Evolutionary conservation across 2,113 vertebrate species (phyloP), one percentile per base, ranked within the genome.

Genomic region (Sus scrofa): DNA sequence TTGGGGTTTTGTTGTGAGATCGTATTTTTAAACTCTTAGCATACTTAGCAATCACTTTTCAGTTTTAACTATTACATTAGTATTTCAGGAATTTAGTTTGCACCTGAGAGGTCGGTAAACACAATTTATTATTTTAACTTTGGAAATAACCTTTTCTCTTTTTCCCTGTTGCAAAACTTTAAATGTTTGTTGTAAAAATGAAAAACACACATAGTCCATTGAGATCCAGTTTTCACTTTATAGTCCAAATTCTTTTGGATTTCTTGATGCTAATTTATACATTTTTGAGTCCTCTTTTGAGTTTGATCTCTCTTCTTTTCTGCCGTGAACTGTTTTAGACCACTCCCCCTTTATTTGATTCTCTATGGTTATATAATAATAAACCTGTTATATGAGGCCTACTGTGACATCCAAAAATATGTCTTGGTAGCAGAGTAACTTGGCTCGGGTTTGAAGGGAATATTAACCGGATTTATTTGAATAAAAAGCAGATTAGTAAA

Each of bases 381-480:
- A 56, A 91, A 32, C 52, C 26, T 87, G 7, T 62, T 81, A 6
- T 71, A 54, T 81, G 26, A 22, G 67, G 34, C 54, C 93, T 94
- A 73, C 32, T 67, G 0, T 84, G 78, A n/a, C 20, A 71, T 77
- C 26, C 0, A 68, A n/a, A 71, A 77, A 77, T 77, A 65, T 75
- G 74, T 92, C 8, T 81, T 75, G 44, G 27, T 68, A 95, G 87
- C 32, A 65, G 30, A 82, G 67, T 67, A 73, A 75, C 22, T 22
- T 95, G 60, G 7, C 24, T 96, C 19, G 26, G 26, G 15, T 83
- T 89, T 93, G 56, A 96, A 89, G 60, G 71, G 37, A 91, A 62
- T 34, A 27, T 73, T 94, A 91, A 24, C 37, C 20, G 77, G 37
- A 77, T 96, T 81, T 30, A 91, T 94, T 93, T 95, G 75, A 96